Percentiles rank a stretch among this genome's conserved stretches.
These are phyloP conservation scores for Tetramorium bicarinatum DNA, from an alignment of 2,888 invertebrate genomes.

Conservation along the genomic window DNA sequence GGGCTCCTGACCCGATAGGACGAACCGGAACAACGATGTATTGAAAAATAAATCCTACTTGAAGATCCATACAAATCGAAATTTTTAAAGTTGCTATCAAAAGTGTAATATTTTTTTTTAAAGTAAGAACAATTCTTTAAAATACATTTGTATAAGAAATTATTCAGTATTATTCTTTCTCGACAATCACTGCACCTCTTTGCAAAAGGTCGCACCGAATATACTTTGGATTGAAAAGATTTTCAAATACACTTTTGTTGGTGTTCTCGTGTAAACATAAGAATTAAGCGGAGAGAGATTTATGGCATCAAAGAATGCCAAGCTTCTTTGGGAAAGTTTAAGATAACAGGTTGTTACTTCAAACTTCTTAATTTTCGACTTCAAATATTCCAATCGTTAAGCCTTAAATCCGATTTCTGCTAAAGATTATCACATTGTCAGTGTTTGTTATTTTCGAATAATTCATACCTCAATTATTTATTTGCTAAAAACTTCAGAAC, in stretches of 20 bases:
- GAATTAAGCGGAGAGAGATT: neutral
- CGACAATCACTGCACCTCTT: neutral
- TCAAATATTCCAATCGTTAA: neutral
- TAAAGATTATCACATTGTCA: neutral
- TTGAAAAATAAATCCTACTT: neutral
- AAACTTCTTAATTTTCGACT: conserved; percentile 15
- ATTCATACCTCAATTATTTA: neutral
- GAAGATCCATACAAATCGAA: neutral
- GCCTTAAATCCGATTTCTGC: neutral
- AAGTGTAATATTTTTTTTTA: neutral
- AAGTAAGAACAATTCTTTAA: neutral
- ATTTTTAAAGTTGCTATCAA: neutral
- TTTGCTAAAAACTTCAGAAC: neutral
- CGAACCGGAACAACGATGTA: neutral
- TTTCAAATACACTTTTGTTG: neutral
- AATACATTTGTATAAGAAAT: neutral
- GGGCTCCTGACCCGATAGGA: neutral
- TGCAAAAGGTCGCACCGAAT: neutral
- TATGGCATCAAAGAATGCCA: neutral
- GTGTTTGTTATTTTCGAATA: neutral
- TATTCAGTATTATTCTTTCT: neutral
- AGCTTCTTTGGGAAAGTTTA: neutral
- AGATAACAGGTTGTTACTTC: neutral
- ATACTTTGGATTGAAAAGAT: neutral
- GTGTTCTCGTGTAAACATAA: neutral